These are phyloP conservation scores for Platyscapa corneri DNA, from an alignment of 1,140 invertebrate species.

Conservation along the genomic window DNA sequence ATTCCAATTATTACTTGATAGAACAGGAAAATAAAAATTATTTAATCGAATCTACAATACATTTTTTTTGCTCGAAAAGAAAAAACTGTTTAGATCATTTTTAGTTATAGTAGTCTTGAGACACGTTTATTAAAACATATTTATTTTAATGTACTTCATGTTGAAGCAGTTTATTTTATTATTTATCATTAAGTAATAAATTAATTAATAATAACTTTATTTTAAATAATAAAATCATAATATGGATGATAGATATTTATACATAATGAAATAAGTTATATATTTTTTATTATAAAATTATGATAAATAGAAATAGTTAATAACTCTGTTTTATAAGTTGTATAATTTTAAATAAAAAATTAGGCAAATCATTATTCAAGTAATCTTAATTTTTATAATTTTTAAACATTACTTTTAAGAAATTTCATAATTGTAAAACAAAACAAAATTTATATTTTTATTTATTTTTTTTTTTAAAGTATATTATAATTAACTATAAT, in stretches of 20 bases:
- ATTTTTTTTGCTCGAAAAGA: conserved; percentile 5
- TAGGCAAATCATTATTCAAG: not conserved
- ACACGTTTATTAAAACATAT: conserved; percentile 42
- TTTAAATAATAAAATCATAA: not conserved
- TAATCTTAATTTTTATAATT: not conserved
- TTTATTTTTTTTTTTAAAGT: no score
- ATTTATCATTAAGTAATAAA: not conserved
- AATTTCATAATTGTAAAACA: not conserved
- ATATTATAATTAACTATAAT: not conserved
- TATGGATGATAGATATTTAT: not conserved
- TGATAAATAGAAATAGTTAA: not conserved
- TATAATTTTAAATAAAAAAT: not conserved
- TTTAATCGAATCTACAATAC: not conserved
- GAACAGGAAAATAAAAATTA: not conserved
- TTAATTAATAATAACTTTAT: not conserved
- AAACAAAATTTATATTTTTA: no score
- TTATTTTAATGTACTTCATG: conserved; percentile 40
- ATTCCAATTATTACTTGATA: not conserved
- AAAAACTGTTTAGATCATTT: conserved; percentile 31
- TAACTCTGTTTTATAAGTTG: not conserved
- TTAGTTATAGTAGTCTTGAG: not conserved
- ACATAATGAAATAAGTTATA: not conserved
- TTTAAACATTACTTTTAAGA: not conserved
- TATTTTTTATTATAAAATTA: not conserved
- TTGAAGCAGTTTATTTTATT: conserved; percentile 26